These are phyloP conservation scores for Paedocypris micromegethes DNA, from an alignment of 2,797 vertebrate species.

Conservation along the genomic window DNA sequence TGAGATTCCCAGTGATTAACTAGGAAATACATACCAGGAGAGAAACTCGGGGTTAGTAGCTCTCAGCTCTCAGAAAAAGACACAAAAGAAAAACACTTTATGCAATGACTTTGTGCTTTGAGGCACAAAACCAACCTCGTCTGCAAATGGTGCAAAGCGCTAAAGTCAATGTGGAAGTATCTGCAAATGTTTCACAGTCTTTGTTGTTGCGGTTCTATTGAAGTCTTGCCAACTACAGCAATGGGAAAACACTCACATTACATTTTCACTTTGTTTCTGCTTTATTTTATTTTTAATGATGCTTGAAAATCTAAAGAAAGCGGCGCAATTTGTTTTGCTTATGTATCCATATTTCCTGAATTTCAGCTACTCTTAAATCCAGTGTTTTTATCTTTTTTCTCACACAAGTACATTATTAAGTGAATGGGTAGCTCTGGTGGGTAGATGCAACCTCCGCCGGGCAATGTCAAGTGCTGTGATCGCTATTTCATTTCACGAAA, in stretches of 20 bases:
- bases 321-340: conserved; percentile 16
- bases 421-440: conserved; percentile 2
- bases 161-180: conserved; percentile 31
- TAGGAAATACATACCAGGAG: too few species aligned
- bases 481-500: conserved; percentile 16
- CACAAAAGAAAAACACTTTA: conserved; percentile 11
- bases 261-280: conserved; percentile 15
- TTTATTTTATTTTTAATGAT: conserved; percentile 19
- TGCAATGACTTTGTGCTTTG: conserved; percentile 4
- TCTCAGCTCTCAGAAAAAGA: conserved; percentile 3
- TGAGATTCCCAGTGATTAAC: too few species aligned
- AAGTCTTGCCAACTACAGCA: conserved; percentile 22
- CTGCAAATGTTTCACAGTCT: conserved; percentile 1
- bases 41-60: not conserved
- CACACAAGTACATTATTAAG: conserved; percentile 31
- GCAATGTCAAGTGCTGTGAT: conserved; percentile 3
- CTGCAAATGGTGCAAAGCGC: conserved; percentile 15
- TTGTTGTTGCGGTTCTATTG: conserved; percentile 28
- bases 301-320: conserved; percentile 10
- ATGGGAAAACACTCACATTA: conserved; percentile 2
- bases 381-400: conserved; percentile 10
- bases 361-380: conserved; percentile 15
- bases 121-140: conserved; percentile 21
- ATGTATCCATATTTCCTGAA: conserved; percentile 14
- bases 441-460: conserved; percentile 1